Evolutionary conservation across 2,113 vertebrate genomes (phyloP), one percentile per base, ranked within the genome.

Genomic region (Lasiurus borealis): DNA sequence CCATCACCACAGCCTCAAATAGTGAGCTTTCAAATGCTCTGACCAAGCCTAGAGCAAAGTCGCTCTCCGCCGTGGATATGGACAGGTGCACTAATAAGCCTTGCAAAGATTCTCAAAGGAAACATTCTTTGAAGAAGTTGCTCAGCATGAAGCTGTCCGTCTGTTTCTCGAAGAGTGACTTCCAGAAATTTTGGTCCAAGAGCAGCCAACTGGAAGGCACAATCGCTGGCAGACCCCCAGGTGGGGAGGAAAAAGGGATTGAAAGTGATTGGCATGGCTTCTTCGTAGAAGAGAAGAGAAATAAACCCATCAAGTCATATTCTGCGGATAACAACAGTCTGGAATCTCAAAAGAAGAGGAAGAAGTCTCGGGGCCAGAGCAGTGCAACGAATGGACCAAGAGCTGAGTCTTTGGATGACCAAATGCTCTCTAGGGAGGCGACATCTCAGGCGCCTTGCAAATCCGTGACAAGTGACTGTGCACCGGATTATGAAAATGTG

Each of bases 31-130:
- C 98, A 85, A 14, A 94, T 96, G 5, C 93, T 54, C 69, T 98
- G 91, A 98, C 98, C 0, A 99, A 99, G 92, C 99, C 99, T 91
- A 98, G 99, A 97, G 99, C 99, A 8, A 99, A 99, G 97, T 99
- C 99, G 4, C 99, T 99, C 81, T 99, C 99, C 52, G 98, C 99
- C 0, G 98, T 99, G 59, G 99, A 99, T 97, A 97, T 99, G 95
- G 99, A 98, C 80, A 98, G 98, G 73, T 98, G 97, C 87, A 98
- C 98, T 85, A 98, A 98, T 85, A 98, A 98, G 36, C 97, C 98
- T 62, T 97, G 97, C 96, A 99, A 98, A 97, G 98, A 98, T 2
- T 89, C 98, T 57, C 98, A 98, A 54, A 99, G 99, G 98, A 99
- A 99, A 96, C 99, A 96, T 9, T 99, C 99, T 72, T 98, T 99